These are phyloP conservation scores for Masticophis lateralis DNA, from an alignment of 2,797 vertebrate species.

Conservation along the genomic window DNA sequence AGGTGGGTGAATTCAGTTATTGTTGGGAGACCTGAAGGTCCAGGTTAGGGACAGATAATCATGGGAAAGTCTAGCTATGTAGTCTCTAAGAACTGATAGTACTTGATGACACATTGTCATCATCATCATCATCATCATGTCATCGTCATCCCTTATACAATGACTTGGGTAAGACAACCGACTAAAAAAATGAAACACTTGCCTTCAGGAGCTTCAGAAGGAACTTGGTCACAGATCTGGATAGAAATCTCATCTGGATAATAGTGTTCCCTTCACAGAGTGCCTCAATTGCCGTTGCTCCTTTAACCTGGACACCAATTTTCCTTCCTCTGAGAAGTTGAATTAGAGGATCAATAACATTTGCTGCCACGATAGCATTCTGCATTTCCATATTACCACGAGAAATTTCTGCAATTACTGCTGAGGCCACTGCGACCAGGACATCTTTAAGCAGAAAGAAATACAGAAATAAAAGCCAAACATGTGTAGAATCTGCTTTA, in stretches of 20 bases:
- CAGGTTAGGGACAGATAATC: background rate
- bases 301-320: constrained; percentile 69
- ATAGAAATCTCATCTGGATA: constrained; percentile 71
- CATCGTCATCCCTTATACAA: background rate
- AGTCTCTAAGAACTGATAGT: background rate
- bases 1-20: background rate
- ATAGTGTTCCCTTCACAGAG: constrained; percentile 65
- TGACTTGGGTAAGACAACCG: background rate
- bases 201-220: constrained; percentile 76
- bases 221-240: constrained; percentile 61
- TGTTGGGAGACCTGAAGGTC: background rate
- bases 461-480: background rate
- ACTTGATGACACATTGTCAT: background rate
- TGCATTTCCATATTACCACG: constrained; percentile 68
- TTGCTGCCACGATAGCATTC: constrained; percentile 61
- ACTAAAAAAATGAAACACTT: constrained; percentile 7
- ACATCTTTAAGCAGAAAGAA: constrained; percentile 59
- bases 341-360: constrained; percentile 67
- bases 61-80: background rate
- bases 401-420: constrained; percentile 72
- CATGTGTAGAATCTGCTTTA: background rate
- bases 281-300: constrained; percentile 72
- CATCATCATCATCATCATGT: background rate
- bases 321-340: constrained; percentile 69
- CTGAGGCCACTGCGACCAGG: constrained; percentile 67